Evolutionary conservation across 1,140 invertebrate genomes (phyloP).

Genomic region (Ips nitidus): DNA sequence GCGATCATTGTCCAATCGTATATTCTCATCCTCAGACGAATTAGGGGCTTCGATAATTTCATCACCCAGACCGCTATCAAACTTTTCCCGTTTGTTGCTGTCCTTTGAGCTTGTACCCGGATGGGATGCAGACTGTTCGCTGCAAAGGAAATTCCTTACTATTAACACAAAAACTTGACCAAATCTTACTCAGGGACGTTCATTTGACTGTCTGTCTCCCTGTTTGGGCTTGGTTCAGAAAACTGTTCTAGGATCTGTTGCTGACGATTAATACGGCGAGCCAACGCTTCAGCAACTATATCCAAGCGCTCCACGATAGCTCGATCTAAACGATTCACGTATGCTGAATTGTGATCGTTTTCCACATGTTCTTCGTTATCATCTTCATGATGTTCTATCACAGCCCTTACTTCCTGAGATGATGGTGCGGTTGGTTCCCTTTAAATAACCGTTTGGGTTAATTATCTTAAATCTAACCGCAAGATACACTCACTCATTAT

Average conservation of each 20-base stretch:
- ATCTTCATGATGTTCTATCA: conserved; percentile 31
- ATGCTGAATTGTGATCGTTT: no score
- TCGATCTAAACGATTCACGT: no score
- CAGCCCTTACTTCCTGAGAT: conserved; percentile 27
- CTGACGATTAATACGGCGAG: no score
- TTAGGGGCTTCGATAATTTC: conserved; percentile 45
- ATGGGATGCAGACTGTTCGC: conserved; percentile 4
- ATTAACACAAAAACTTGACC: conserved; percentile 7
- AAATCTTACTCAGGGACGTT: no score
- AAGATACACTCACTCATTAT: no score
- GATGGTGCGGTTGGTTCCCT: neutral
- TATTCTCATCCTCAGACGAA: conserved; percentile 39
- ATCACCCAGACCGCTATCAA: conserved; percentile 61
- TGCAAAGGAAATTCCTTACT: conserved; percentile 16
- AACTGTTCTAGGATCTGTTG: no score
- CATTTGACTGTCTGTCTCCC: no score
- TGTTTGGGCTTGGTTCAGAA: no score
- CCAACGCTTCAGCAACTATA: no score
- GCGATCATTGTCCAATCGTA: conserved; percentile 39
- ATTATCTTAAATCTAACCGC: no score
- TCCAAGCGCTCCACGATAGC: no score
- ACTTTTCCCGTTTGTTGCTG: conserved; percentile 57
- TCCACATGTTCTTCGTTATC: neutral
- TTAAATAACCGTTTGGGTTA: conserved; percentile 3
- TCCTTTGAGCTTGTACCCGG: conserved; percentile 19